Base-by-base conservation (phyloP, 2,888 invertebrate species). In the Drosophila tanythrix region DNA sequence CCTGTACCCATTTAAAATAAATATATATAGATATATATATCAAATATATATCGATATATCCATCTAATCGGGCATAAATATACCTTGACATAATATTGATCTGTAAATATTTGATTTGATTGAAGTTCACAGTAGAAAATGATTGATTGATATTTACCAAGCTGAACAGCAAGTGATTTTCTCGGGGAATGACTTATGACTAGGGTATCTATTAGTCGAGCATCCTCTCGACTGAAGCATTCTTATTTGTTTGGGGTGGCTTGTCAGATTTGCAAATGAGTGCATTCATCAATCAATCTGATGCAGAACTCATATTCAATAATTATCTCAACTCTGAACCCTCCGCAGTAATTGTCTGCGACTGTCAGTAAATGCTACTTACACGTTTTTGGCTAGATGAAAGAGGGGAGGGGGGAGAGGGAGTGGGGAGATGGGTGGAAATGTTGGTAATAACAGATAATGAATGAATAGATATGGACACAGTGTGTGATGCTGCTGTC, bases 401-500 rank as follows among this genome's bases (percentile, higher is more conserved):
- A 2, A 1, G 5, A 11, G 27, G 8, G 3, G 15, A 1, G 27
- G 4, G 5, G 40, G 15, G 15, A 7, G 1, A 0, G 10, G 15
- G 2, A 0, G n/a, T 8, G 10, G 3, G n/a, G 35, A 3, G 11
- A 7, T 29, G 29, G 13, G 13, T 33, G 43, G 40, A 52, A 71
- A 76, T 74, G 72, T 79, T 80, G 74, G 83, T 83, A 86, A 46
- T 46, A 11, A 56, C 13, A 11, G 36, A 18, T 56, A 38, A 85
- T 85, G 71, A 85, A 85, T 85, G 89, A 80, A 87, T 63, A 57
- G 59, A 52, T 21, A 87, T 64, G 59, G 21, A 21, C 52, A 56
- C 57, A 51, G 71, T 67, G 65, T 69, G 27, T n/a, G 50, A 55
- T 58, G 50, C 31, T 53, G 72, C 21, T 21, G 21, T 1, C 72